These are phyloP conservation scores for Thunnus thynnus DNA, from an alignment of 2,113 vertebrate species.

Conservation along the genomic window DNA sequence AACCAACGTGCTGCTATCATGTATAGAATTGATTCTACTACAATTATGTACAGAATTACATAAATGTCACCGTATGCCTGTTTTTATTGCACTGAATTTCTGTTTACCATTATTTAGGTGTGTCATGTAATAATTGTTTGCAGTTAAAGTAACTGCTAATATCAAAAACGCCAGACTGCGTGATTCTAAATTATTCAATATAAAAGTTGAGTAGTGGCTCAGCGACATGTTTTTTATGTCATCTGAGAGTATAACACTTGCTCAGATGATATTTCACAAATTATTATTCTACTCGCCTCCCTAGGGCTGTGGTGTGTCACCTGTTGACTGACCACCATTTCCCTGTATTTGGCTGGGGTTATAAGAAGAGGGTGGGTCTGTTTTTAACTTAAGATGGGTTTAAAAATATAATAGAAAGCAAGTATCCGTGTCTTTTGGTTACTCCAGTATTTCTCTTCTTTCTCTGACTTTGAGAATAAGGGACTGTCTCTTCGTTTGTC, in stretches of 20 bases:
- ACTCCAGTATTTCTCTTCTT: not conserved
- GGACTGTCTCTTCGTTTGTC: not conserved
- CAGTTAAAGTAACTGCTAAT: not conserved
- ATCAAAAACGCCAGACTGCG: not conserved
- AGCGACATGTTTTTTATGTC: not conserved
- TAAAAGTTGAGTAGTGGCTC: not conserved
- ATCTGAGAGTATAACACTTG: not conserved
- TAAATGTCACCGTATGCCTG: conserved; percentile 2
- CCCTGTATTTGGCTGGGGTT: not conserved
- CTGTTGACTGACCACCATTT: not conserved
- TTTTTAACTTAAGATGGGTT: too few species aligned
- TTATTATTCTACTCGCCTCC: conserved; percentile 3
- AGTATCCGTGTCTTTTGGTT: not conserved
- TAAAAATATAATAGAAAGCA: not conserved
- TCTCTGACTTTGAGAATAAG: not conserved
- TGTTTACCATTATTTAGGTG: not conserved
- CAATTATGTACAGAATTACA: conserved; percentile 11
- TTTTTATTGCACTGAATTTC: conserved; percentile 7
- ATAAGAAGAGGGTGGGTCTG: not conserved
- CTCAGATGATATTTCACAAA: conserved; percentile 12
- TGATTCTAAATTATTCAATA: conserved; percentile 30
- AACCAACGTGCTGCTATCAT: conserved; percentile 75
- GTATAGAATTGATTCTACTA: conserved; percentile 25
- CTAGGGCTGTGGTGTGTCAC: not conserved
- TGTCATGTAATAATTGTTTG: conserved; percentile 3